Evolutionary conservation across 2,113 vertebrate species (phyloP).

Genomic region (Aythya baeri): DNA sequence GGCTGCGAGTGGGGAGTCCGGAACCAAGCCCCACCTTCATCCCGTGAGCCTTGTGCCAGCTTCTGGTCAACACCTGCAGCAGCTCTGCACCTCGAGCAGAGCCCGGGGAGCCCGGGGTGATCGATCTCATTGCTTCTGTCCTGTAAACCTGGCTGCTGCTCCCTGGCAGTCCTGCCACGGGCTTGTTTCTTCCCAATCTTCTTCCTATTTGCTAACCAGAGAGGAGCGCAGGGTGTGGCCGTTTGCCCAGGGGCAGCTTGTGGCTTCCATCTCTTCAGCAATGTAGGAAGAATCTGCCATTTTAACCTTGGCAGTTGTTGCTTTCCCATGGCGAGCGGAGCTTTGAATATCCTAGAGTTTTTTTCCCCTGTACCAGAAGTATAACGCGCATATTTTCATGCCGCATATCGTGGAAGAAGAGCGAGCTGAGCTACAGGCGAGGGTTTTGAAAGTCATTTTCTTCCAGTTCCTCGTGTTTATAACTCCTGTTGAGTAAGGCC

Average conservation of each 20-base stretch:
- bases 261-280: constrained; percentile 33
- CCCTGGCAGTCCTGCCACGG: background rate
- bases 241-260: background rate
- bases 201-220: constrained; percentile 34
- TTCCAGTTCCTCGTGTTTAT: background rate
- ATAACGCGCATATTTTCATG: background rate
- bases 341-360: background rate
- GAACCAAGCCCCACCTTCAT: rapidly evolving
- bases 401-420: background rate
- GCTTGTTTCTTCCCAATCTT: constrained; percentile 27
- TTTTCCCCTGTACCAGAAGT: background rate
- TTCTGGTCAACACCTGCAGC: background rate
- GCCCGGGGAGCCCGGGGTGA: background rate
- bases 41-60: background rate
- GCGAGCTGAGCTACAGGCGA: background rate
- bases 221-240: constrained; percentile 3
- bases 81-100: background rate
- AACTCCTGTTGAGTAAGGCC: background rate
- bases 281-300: constrained; percentile 51
- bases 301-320: constrained; percentile 31
- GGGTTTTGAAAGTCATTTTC: background rate
- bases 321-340: constrained; percentile 22
- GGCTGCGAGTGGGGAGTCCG: background rate
- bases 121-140: background rate
- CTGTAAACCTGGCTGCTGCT: background rate